Evolutionary conservation across 2,113 vertebrate species (phyloP).

Genomic region (human (Homo sapiens)): GRCh38 chr22:38868501-38869000

Average conservation of each 20-base stretch:
- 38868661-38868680: not conserved
- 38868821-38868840: not conserved
- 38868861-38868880: not conserved
- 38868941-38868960: not conserved
- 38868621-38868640: not conserved
- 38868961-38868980: not conserved
- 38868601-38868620: not conserved
- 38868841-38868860: not conserved
- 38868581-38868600: too few relatives aligned
- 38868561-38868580: not conserved
- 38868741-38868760: not conserved
- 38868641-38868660: not conserved
- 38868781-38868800: not conserved
- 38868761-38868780: not conserved
- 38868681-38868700: not conserved
- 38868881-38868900: not conserved
- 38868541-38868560: accelerated
- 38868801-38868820: not conserved
- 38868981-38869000: too few relatives aligned
- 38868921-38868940: not conserved
- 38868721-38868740: not conserved
- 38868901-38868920: not conserved
- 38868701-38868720: not conserved
- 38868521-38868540: not conserved
- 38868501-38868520: not conserved